These are phyloP conservation scores for Hozukius guyotensis DNA, from an alignment of 2,797 vertebrate species.

Conservation along the genomic window DNA sequence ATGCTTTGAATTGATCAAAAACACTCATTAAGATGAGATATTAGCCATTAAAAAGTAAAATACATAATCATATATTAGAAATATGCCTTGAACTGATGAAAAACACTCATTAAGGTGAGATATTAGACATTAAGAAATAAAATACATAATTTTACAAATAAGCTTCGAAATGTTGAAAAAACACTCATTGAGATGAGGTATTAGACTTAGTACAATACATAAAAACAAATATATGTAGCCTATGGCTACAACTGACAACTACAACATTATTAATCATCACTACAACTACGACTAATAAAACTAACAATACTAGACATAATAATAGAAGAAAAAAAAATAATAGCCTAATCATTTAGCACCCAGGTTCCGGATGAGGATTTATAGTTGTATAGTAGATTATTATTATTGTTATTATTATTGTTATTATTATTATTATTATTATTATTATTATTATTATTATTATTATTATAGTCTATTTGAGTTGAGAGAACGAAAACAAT, in stretches of 20 bases:
- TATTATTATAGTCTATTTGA: background rate
- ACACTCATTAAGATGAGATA: background rate
- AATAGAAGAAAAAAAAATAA: background rate
- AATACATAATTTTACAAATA: background rate
- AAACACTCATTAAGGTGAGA: too few species aligned
- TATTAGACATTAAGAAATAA: too few species aligned
- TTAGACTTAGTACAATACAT: background rate
- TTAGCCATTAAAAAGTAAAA: too few species aligned
- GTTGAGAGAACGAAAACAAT: background rate
- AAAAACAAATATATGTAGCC: background rate
- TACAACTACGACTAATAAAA: background rate
- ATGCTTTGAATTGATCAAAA: too few species aligned
- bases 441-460: too few species aligned
- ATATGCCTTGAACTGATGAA: too few species aligned
- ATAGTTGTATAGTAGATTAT: too few species aligned
- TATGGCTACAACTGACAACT: background rate
- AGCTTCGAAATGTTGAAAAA: background rate
- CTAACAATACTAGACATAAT: background rate
- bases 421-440: accelerated
- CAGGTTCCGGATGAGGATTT: background rate
- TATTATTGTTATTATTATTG: accelerated
- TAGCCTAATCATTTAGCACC: background rate
- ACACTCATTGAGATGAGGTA: background rate
- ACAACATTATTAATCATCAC: background rate
- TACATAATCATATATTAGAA: too few species aligned